Conservation (phyloP, 1,140 invertebrate species). For the Polyergus mexicanus region DNA sequence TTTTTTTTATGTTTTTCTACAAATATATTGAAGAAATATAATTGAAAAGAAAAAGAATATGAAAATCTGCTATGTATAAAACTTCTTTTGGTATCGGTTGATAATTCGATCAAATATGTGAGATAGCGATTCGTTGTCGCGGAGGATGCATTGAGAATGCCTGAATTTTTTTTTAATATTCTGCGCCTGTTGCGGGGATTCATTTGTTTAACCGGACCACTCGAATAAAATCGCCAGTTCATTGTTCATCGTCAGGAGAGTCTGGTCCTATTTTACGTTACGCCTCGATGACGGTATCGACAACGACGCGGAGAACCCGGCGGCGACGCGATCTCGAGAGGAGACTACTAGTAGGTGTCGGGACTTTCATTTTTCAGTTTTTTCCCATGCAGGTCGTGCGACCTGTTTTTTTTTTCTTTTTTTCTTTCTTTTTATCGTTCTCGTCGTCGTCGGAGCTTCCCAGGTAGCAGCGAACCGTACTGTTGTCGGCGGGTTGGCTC, state of each 20-base stretch:
- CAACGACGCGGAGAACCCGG: not conserved
- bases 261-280: conserved; percentile 23
- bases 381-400: conserved; percentile 13
- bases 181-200: not conserved
- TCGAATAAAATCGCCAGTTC: conserved; percentile 59
- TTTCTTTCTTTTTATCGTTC: not conserved
- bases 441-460: conserved; percentile 19
- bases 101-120: not conserved
- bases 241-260: conserved; percentile 63
- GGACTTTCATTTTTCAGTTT: conserved; percentile 32
- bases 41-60: not conserved
- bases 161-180: conserved; percentile 8
- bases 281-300: conserved; percentile 60
- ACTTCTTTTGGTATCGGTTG: not conserved
- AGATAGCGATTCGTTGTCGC: not conserved
- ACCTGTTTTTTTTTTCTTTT: not conserved
- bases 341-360: conserved; percentile 21
- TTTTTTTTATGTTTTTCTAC: not conserved
- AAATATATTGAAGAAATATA: not conserved
- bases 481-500: conserved; percentile 40
- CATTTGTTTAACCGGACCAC: conserved; percentile 50
- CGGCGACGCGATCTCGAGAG: not conserved
- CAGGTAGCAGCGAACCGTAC: conserved; percentile 43
- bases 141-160: no score
- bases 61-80: not conserved